Conservation (phyloP, 2,888 invertebrate genomes). For the Oegoconia quadripuncta region DNA sequence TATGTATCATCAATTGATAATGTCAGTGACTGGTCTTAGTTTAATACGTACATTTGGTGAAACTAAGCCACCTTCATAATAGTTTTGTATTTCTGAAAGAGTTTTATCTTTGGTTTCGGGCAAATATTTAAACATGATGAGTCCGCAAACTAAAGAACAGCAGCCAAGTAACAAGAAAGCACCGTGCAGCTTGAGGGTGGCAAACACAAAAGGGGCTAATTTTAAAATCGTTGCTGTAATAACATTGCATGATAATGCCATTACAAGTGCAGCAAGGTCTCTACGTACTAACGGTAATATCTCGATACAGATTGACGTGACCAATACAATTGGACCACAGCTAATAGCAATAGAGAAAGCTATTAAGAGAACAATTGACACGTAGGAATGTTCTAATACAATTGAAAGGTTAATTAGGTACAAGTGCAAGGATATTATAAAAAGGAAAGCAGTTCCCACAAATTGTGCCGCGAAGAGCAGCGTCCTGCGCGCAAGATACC, state of each 20-base stretch:
- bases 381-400: conserved; percentile 1
- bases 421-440: conserved; percentile 9
- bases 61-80: too few species aligned
- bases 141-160: conserved; percentile 20
- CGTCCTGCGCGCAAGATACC: conserved; percentile 13
- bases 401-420: conserved; percentile 5
- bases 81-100: conserved; percentile 27
- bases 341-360: conserved; percentile 17
- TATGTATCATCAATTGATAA: too few species aligned
- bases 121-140: conserved; percentile 27
- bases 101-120: conserved; percentile 36
- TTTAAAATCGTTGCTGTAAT: conserved; percentile 26
- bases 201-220: conserved; percentile 27
- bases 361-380: conserved; percentile 10
- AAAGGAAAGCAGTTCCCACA: conserved; percentile 1
- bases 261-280: conserved; percentile 18
- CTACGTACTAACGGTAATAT: conserved; percentile 28
- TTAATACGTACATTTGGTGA: too few species aligned
- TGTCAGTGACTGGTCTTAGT: too few species aligned
- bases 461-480: conserved; percentile 16
- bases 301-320: conserved; percentile 29
- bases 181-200: conserved; percentile 27
- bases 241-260: conserved; percentile 20
- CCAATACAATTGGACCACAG: conserved; percentile 30
- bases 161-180: conserved; percentile 30